phyloP scores from a whole-genome alignment of 2,888 invertebrate species.

The Cordilura impudica region DNA sequence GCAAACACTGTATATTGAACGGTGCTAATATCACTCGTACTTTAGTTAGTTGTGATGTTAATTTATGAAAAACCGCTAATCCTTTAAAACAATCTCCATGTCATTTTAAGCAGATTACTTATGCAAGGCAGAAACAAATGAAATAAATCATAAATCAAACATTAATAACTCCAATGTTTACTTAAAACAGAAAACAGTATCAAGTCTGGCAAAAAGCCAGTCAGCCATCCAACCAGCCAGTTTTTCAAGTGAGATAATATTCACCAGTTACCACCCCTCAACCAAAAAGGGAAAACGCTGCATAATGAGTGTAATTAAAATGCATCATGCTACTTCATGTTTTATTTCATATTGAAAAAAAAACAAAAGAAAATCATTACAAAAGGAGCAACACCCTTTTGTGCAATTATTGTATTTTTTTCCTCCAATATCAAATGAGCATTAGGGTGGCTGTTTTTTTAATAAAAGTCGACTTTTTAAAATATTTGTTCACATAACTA shows the following conservation, averaged over 20 bases:
- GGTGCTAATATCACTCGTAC: no score
- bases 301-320: constrained; percentile 57
- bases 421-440: no score
- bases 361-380: constrained; percentile 9
- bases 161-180: constrained; percentile 42
- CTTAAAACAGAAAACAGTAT: background rate
- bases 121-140: constrained; percentile 6
- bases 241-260: constrained; percentile 45
- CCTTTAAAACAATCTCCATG: background rate
- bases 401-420: background rate
- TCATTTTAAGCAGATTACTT: constrained; percentile 20
- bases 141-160: constrained; percentile 52
- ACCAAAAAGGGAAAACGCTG: constrained; percentile 42
- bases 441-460: no score
- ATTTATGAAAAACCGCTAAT: background rate
- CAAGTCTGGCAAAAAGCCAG: constrained; percentile 28
- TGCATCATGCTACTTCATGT: constrained; percentile 51
- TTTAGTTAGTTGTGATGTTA: no score
- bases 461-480: no score
- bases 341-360: constrained; percentile 18
- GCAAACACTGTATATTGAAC: no score
- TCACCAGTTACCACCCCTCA: background rate
- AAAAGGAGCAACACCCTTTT: constrained; percentile 47
- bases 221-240: constrained; percentile 32
- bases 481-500: no score